Evolutionary conservation across 2,888 invertebrate genomes (phyloP).

Genomic region (Agrochola macilenta): DNA sequence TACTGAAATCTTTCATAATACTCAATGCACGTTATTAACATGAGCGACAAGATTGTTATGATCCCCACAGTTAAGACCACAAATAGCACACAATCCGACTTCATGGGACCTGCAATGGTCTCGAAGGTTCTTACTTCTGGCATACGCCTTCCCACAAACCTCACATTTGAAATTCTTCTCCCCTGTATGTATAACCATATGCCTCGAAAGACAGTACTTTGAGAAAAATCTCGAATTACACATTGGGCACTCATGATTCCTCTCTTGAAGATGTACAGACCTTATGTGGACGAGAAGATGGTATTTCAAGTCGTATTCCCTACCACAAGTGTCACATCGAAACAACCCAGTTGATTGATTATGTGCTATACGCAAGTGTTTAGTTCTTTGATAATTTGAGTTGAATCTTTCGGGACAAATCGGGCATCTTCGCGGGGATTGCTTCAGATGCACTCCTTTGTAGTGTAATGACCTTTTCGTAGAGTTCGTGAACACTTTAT

Average conservation of each 20-base stretch:
- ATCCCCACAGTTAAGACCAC: constrained; percentile 72
- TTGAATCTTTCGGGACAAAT: constrained; percentile 83
- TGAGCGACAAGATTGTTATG: constrained; percentile 69
- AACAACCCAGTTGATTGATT: constrained; percentile 76
- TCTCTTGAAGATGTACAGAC: constrained; percentile 83
- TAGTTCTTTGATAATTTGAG: constrained; percentile 82
- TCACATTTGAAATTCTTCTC: constrained; percentile 87
- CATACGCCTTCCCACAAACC: constrained; percentile 86
- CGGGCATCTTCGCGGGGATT: constrained; percentile 78
- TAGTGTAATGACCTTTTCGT: constrained; percentile 78
- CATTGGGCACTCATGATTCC: constrained; percentile 80
- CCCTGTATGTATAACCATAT: constrained; percentile 88
- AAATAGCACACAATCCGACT: constrained; percentile 70
- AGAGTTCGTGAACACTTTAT: constrained; percentile 81
- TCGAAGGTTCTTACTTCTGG: constrained; percentile 77
- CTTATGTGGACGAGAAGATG: constrained; percentile 80
- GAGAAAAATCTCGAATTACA: constrained; percentile 83
- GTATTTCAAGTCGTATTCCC: constrained; percentile 81
- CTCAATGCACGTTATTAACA: constrained; percentile 67
- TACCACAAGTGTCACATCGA: constrained; percentile 81
- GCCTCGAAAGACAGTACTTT: constrained; percentile 83
- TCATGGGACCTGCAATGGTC: constrained; percentile 78
- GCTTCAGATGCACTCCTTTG: constrained; percentile 81
- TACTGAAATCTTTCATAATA: constrained; percentile 23
- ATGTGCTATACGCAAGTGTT: constrained; percentile 81